A percentile compares a stretch with the other conserved stretches of the same genome.
Evolutionary conservation across 2,888 invertebrate species (phyloP).

Genomic region (Meganola albula): DNA sequence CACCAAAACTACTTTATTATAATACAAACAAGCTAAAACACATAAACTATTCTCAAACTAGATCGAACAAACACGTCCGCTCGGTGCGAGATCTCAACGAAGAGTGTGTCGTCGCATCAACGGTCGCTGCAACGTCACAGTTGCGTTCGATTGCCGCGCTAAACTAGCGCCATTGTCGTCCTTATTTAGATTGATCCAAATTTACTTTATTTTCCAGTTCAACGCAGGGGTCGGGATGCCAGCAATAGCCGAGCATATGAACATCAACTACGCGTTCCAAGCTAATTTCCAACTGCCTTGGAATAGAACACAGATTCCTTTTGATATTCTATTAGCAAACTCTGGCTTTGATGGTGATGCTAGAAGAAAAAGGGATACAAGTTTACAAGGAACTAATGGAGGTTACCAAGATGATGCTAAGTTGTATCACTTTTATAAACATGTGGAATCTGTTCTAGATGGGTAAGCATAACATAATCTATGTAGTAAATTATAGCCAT

Average conservation of each 20-base stretch:
- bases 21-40: no score
- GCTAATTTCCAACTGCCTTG: constrained; percentile 68
- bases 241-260: constrained; percentile 47
- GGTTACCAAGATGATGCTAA: constrained; percentile 52
- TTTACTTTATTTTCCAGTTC: constrained; percentile 44
- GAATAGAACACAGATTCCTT: constrained; percentile 62
- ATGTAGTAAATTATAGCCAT: no score
- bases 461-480: constrained; percentile 35
- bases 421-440: constrained; percentile 61
- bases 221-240: constrained; percentile 62
- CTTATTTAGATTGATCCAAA: no score
- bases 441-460: constrained; percentile 49
- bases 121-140: no score
- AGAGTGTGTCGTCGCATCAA: no score
- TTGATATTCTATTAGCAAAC: constrained; percentile 55
- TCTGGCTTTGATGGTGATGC: constrained; percentile 47
- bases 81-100: no score
- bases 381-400: constrained; percentile 14
- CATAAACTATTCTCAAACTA: no score
- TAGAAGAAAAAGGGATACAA: constrained; percentile 42
- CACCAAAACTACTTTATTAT: no score
- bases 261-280: constrained; percentile 66
- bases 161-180: no score
- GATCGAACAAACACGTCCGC: no score
- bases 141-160: no score